phyloP scores from a whole-genome alignment of 92 coral and sea anemone genomes.

The Palythoa caribaeorum region DNA sequence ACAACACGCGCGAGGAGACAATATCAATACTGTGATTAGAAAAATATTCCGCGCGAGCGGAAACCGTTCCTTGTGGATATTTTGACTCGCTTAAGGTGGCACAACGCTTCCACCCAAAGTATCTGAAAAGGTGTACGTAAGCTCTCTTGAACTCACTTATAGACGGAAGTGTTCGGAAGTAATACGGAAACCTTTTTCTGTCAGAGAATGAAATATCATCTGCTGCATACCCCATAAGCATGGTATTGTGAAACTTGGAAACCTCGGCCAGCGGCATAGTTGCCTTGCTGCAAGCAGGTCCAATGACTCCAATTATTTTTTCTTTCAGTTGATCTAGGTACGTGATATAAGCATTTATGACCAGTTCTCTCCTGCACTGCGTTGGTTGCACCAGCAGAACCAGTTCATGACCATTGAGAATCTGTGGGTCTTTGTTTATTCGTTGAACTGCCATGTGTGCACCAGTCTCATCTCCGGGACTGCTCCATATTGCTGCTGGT shows the following conservation, averaged over 20 bases:
- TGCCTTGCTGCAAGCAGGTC: constrained; percentile 85
- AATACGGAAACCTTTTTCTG: constrained; percentile 73
- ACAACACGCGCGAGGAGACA: constrained; percentile 79
- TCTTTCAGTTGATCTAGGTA: constrained; percentile 66
- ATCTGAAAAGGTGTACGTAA: constrained; percentile 65
- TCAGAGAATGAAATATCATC: constrained; percentile 81
- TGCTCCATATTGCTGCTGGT: constrained; percentile 81
- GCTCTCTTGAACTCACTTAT: constrained; percentile 77
- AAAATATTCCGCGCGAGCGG: constrained; percentile 77
- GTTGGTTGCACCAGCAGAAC: constrained; percentile 68
- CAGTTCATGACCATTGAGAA: constrained; percentile 59
- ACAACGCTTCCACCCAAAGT: constrained; percentile 76
- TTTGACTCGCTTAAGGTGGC: constrained; percentile 74
- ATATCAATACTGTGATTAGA: constrained; percentile 65
- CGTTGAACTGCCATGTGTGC: constrained; percentile 78
- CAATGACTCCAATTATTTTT: constrained; percentile 75
- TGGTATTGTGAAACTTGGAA: constrained; percentile 72
- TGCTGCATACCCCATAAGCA: constrained; percentile 87
- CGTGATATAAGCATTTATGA: constrained; percentile 70
- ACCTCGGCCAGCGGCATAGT: constrained; percentile 84
- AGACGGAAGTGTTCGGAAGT: constrained; percentile 83
- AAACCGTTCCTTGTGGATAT: constrained; percentile 77
- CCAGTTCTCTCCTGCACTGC: constrained; percentile 85
- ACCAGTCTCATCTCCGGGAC: constrained; percentile 87
- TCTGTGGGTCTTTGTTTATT: constrained; percentile 62